Evolutionary conservation across 1,140 invertebrate genomes (phyloP).

Genomic region (Ruditapes philippinarum): DNA sequence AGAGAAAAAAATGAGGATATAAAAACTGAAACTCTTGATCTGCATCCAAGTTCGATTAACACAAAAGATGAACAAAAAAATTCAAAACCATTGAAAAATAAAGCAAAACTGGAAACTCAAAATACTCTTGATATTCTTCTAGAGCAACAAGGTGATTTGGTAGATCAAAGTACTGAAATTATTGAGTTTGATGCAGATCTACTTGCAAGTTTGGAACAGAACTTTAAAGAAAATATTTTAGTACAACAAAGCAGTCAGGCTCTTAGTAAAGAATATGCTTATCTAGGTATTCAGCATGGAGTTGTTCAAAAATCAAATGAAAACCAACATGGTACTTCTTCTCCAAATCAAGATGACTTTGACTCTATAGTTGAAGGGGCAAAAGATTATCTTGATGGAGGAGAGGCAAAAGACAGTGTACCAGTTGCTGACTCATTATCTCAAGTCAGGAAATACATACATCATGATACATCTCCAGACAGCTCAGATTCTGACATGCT

Average conservation of each 20-base stretch:
- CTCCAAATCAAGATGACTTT: slow-evolving; percentile 11
- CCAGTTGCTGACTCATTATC: background rate
- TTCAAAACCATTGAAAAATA: background rate
- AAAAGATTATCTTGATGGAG: background rate
- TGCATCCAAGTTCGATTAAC: background rate
- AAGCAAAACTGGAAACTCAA: slow-evolving; percentile 38
- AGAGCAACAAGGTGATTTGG: slow-evolving; percentile 51
- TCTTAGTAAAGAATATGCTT: slow-evolving; percentile 21
- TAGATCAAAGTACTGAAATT: slow-evolving; percentile 27
- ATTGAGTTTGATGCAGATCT: slow-evolving; percentile 51
- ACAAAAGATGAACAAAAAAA: background rate
- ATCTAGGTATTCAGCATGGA: slow-evolving; percentile 30
- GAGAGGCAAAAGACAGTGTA: background rate
- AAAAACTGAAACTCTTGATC: background rate
- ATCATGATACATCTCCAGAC: background rate
- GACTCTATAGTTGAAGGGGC: background rate
- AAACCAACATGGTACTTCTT: background rate
- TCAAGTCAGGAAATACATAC: background rate
- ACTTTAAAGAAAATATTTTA: slow-evolving; percentile 19
- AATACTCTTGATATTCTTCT: slow-evolving; percentile 50
- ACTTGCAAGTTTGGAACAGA: background rate
- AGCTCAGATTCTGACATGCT: slow-evolving; percentile 57
- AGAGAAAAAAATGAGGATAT: background rate
- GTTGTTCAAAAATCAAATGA: background rate
- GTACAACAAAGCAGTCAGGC: background rate